These are phyloP conservation scores for Drosophila meridionalis DNA, from an alignment of 2,888 invertebrate species.

Conservation along the genomic window DNA sequence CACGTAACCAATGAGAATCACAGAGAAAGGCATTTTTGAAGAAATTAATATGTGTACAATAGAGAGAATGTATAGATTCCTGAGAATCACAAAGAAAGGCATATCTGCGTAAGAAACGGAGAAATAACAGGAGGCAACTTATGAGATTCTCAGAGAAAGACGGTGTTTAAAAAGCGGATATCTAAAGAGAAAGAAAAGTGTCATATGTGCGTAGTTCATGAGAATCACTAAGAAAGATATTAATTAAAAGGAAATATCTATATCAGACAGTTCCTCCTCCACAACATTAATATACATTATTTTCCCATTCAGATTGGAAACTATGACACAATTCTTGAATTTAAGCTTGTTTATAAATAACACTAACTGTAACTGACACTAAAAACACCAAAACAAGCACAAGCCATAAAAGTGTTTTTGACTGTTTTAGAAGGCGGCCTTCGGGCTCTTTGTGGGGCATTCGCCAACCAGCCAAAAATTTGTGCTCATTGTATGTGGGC, in stretches of 20 bases:
- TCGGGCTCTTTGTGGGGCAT: conserved; percentile 32
- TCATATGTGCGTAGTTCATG: not conserved
- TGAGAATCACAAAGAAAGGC: not conserved
- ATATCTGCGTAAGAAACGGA: not conserved
- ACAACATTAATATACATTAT: not conserved
- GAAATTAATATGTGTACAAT: not conserved
- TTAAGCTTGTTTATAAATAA: not conserved
- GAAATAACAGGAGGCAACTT: not conserved
- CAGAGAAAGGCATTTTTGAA: not conserved
- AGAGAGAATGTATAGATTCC: not conserved
- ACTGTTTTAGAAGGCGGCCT: conserved; percentile 38
- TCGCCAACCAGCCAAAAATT: conserved; percentile 21
- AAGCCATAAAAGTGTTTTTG: conserved; percentile 73
- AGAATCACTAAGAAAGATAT: not conserved
- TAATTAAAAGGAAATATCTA: not conserved
- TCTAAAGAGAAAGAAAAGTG: too few relatives aligned
- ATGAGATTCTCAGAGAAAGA: not conserved
- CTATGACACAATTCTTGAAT: not conserved
- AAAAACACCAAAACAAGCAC: conserved; percentile 1
- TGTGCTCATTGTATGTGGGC: conserved; percentile 13
- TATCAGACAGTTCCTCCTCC: not conserved
- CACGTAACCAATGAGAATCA: not conserved
- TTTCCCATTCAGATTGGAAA: not conserved
- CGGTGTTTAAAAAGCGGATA: too few relatives aligned
- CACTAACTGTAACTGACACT: conserved; percentile 6